Percentiles rank a stretch among this genome's conserved stretches.
These are phyloP conservation scores for Scaptomyza graminum DNA, from an alignment of 1,140 invertebrate species.

Conservation along the genomic window DNA sequence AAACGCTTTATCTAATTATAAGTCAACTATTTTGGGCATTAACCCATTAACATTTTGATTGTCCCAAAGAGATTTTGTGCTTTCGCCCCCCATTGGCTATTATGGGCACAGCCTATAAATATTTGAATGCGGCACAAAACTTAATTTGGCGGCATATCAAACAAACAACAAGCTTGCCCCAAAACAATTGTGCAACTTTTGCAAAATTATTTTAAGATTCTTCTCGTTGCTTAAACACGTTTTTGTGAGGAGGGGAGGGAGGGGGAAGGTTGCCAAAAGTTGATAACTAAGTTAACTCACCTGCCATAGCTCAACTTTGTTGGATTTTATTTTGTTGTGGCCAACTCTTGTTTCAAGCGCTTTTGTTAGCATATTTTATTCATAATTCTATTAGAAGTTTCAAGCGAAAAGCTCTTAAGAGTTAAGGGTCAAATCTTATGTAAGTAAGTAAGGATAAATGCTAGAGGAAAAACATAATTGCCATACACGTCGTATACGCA, in stretches of 20 bases:
- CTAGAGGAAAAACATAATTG: slow-evolving; percentile 31
- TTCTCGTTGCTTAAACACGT: slow-evolving; percentile 9
- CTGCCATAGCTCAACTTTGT: slow-evolving; percentile 42
- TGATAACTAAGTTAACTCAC: slow-evolving; percentile 65
- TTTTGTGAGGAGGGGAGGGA: neutral
- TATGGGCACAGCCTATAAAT: slow-evolving; percentile 43
- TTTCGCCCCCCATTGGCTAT: slow-evolving; percentile 34
- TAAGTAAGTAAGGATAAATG: neutral
- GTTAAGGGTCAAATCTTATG: neutral
- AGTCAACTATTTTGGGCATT: slow-evolving; percentile 44
- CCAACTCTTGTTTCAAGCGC: slow-evolving; percentile 30
- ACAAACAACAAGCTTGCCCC: slow-evolving; percentile 33
- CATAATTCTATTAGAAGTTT: slow-evolving; percentile 35
- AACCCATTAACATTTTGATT: slow-evolving; percentile 60
- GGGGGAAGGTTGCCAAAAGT: slow-evolving; percentile 24
- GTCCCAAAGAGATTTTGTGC: slow-evolving; percentile 6
- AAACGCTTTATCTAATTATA: slow-evolving; percentile 37
- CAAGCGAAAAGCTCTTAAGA: slow-evolving; percentile 1
- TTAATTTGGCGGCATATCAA: slow-evolving; percentile 60
- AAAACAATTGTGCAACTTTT: slow-evolving; percentile 56
- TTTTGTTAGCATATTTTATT: slow-evolving; percentile 32
- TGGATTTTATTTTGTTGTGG: slow-evolving; percentile 12
- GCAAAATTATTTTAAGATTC: slow-evolving; percentile 41
- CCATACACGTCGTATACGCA: slow-evolving; percentile 36
- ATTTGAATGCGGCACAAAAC: slow-evolving; percentile 52